Percentiles rank a stretch among this genome's conserved stretches.
Conservation (phyloP, 2,888 invertebrate genomes). For the Morpho helenor region DNA sequence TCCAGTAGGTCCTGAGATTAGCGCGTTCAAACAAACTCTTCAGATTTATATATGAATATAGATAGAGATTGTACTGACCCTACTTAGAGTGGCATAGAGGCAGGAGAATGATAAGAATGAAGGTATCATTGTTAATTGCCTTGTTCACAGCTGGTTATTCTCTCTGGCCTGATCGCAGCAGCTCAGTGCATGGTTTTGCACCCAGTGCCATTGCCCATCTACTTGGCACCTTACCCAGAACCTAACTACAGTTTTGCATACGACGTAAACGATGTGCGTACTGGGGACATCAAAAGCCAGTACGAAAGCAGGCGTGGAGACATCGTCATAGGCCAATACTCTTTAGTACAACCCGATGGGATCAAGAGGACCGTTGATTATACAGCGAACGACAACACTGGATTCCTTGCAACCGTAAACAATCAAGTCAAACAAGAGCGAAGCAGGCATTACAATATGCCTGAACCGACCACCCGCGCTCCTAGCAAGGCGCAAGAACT, state of each 20-base stretch:
- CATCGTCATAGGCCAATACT: conserved; percentile 75
- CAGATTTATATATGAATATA: no score
- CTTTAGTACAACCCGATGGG: conserved; percentile 76
- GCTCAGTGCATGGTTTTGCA: conserved; percentile 56
- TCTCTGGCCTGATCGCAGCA: conserved; percentile 45
- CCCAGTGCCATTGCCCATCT: conserved; percentile 37
- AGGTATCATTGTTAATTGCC: not conserved
- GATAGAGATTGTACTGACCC: no score
- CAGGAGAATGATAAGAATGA: no score
- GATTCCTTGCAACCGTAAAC: conserved; percentile 76
- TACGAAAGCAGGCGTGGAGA: conserved; percentile 73
- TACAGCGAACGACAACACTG: conserved; percentile 71
- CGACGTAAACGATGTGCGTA: conserved; percentile 72
- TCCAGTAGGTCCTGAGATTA: no score
- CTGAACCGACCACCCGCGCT: conserved; percentile 29
- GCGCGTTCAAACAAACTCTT: no score
- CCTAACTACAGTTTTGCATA: conserved; percentile 73
- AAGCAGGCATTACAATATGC: conserved; percentile 25
- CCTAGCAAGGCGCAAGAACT: conserved; percentile 30
- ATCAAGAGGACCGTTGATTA: conserved; percentile 76
- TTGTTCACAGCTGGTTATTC: conserved; percentile 27
- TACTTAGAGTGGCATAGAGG: no score
- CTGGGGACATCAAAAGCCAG: conserved; percentile 77
- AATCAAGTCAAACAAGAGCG: conserved; percentile 42
- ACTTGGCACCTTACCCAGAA: conserved; percentile 30